phyloP scores from a whole-genome alignment of 2,888 invertebrate genomes.

The Ctenicera cuprea region DNA sequence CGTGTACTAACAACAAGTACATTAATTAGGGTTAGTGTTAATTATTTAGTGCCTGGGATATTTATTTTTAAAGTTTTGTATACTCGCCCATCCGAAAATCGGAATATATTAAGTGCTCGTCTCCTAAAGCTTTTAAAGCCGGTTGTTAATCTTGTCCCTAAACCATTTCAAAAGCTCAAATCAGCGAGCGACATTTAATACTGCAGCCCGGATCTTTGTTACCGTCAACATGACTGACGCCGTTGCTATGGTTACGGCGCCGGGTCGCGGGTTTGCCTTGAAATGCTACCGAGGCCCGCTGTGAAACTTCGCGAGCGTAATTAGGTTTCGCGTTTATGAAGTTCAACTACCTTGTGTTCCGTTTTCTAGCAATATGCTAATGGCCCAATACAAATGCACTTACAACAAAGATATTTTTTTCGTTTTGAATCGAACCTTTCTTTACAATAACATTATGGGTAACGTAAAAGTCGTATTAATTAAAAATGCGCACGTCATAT shows the following conservation, averaged over 20 bases:
- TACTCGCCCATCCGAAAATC: slow-evolving; percentile 25
- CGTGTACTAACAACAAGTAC: too few relatives aligned
- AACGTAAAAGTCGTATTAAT: too few relatives aligned
- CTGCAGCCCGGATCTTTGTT: slow-evolving; percentile 45
- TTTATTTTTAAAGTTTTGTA: slow-evolving; percentile 11
- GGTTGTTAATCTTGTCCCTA: slow-evolving; percentile 40
- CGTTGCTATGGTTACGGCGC: slow-evolving; percentile 43
- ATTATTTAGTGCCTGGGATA: background rate
- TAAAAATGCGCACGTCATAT: too few relatives aligned
- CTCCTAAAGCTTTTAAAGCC: slow-evolving; percentile 35
- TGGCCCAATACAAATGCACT: slow-evolving; percentile 28
- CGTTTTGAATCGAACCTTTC: too few relatives aligned
- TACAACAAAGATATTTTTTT: background rate
- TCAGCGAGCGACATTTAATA: slow-evolving; percentile 45
- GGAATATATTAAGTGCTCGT: slow-evolving; percentile 38
- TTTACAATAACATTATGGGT: too few relatives aligned
- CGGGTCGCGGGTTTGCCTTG: slow-evolving; percentile 41
- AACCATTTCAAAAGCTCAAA: slow-evolving; percentile 46
- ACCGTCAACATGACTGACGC: slow-evolving; percentile 48
- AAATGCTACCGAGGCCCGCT: slow-evolving; percentile 39
- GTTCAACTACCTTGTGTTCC: slow-evolving; percentile 39
- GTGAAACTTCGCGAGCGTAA: slow-evolving; percentile 45
- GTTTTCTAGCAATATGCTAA: slow-evolving; percentile 32
- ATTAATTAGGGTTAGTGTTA: background rate
- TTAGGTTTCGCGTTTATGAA: slow-evolving; percentile 45